phyloP scores from a whole-genome alignment of 2,797 vertebrate species.

The Silurus lanzhouensis region DNA sequence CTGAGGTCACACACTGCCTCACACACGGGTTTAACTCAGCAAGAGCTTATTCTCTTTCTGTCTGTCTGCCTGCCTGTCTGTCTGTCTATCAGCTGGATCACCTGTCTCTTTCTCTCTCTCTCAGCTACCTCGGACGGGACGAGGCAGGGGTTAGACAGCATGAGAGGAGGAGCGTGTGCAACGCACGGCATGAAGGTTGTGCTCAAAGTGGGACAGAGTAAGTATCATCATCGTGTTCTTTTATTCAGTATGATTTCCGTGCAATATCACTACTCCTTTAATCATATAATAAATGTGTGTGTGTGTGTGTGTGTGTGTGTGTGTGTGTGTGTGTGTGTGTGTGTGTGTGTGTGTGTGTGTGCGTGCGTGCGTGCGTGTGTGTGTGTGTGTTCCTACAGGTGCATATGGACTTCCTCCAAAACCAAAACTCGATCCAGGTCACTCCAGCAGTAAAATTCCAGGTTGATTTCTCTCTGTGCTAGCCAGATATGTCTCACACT shows the following conservation, averaged over 20 bases:
- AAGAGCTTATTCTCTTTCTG: slow-evolving; percentile 1
- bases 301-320: slow-evolving; percentile 16
- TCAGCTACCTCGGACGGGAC: slow-evolving; percentile 79
- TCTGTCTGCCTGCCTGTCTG: background rate
- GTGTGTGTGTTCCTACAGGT: slow-evolving; percentile 47
- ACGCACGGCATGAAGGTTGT: slow-evolving; percentile 80
- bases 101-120: background rate
- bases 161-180: slow-evolving; percentile 76
- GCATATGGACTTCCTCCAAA: slow-evolving; percentile 62
- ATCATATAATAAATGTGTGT: background rate
- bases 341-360: slow-evolving; percentile 17
- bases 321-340: slow-evolving; percentile 21
- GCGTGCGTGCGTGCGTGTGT: slow-evolving; percentile 21
- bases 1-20: slow-evolving; percentile 8
- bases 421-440: slow-evolving; percentile 57
- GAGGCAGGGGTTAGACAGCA: slow-evolving; percentile 76
- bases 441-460: slow-evolving; percentile 51
- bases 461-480: slow-evolving; percentile 25
- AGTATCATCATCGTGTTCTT: slow-evolving; percentile 58
- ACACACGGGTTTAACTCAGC: slow-evolving; percentile 25
- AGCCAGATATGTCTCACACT: background rate
- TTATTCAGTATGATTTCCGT: background rate
- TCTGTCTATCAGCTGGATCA: background rate
- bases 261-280: background rate
- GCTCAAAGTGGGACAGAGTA: slow-evolving; percentile 80